Evolutionary conservation across 2,113 vertebrate genomes (phyloP).

Genomic region (Plestiodon gilberti): DNA sequence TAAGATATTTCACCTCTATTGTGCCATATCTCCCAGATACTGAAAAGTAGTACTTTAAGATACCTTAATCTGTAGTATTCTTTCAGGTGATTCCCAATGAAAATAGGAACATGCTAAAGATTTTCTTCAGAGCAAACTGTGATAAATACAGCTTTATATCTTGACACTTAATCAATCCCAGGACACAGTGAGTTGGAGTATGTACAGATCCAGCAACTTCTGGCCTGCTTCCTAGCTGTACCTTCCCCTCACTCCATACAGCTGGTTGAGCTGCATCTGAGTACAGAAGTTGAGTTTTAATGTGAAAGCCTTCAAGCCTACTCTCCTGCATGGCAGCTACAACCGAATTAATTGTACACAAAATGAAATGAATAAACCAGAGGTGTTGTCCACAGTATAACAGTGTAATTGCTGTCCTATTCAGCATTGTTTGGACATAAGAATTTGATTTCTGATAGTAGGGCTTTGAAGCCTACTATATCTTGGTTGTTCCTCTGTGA

Average conservation of each 20-base stretch:
- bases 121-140: not conserved
- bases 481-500: not conserved
- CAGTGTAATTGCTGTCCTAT: no score
- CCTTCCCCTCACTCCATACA: not conserved
- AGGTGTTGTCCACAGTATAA: not conserved
- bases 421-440: not conserved
- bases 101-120: not conserved
- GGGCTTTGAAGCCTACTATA: not conserved
- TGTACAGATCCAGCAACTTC: not conserved
- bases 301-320: not conserved
- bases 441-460: not conserved
- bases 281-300: not conserved
- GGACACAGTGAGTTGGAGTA: not conserved
- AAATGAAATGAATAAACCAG: not conserved
- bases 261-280: not conserved
- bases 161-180: not conserved
- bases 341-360: not conserved
- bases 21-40: not conserved
- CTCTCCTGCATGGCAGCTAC: not conserved
- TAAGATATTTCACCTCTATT: not conserved
- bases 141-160: not conserved
- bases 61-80: not conserved
- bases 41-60: not conserved
- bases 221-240: not conserved
- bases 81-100: not conserved